phyloP scores from a whole-genome alignment of 2,888 invertebrate genomes.

The Cephus rjabovi region DNA sequence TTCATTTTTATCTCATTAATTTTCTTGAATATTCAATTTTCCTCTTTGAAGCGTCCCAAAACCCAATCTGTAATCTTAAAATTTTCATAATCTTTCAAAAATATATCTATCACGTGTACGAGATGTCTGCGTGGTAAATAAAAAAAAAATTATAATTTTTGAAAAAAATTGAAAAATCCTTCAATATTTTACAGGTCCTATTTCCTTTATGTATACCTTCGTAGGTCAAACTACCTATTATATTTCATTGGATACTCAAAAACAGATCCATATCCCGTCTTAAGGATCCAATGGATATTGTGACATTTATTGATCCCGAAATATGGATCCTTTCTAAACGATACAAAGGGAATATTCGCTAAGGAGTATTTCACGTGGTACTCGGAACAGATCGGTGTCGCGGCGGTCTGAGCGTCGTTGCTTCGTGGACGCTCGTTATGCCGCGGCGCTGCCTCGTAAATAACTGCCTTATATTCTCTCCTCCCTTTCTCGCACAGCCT shows the following conservation, averaged over 20 bases:
- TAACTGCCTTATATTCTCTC: conserved; percentile 54
- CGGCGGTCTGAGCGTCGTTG: conserved; percentile 53
- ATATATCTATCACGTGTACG: background rate
- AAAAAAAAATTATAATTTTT: background rate
- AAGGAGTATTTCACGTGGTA: conserved; percentile 56
- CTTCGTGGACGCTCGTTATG: conserved; percentile 56
- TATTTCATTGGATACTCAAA: background rate
- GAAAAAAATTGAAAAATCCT: background rate
- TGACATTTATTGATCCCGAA: background rate
- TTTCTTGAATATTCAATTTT: background rate
- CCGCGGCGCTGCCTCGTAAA: conserved; percentile 60
- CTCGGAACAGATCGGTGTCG: conserved; percentile 54
- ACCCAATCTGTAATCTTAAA: background rate
- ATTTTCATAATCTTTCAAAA: background rate
- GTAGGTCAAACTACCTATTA: background rate
- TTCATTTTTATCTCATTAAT: background rate
- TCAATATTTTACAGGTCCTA: background rate
- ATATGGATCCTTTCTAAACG: background rate
- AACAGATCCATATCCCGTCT: background rate
- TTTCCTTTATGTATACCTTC: background rate
- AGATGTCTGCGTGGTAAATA: background rate
- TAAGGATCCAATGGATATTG: background rate
- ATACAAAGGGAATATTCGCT: conserved; percentile 40
- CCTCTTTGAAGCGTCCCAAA: background rate
- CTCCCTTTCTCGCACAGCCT: conserved; percentile 22